A percentile compares a stretch with the other conserved stretches of the same genome.
Conservation (phyloP, 1,140 invertebrate genomes). For the Diabrotica virgifera region DNA sequence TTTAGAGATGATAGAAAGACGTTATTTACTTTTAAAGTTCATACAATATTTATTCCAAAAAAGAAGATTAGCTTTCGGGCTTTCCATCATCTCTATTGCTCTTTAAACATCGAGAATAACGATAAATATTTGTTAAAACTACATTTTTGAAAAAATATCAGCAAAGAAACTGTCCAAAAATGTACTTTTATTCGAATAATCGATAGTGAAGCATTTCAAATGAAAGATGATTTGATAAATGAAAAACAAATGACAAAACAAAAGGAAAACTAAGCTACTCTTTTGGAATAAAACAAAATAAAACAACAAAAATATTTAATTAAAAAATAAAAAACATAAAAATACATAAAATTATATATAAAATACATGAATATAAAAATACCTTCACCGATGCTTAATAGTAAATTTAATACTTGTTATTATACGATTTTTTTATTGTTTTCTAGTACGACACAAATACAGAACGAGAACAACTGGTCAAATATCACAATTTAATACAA, state of each 20-base stretch:
- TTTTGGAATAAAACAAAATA: background rate
- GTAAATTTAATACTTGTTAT: background rate
- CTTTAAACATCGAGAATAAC: no score
- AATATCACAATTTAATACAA: no score
- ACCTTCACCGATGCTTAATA: background rate
- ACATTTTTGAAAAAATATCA: no score
- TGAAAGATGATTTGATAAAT: background rate
- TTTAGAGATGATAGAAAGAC: background rate
- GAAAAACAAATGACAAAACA: background rate
- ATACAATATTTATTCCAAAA: background rate
- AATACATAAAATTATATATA: background rate
- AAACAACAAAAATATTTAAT: conserved; percentile 1
- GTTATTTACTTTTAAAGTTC: background rate
- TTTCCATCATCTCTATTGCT: background rate
- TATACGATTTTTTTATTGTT: no score
- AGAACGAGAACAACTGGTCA: no score
- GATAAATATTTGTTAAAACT: no score
- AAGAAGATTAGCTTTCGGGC: background rate
- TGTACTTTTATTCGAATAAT: background rate
- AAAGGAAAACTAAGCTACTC: background rate
- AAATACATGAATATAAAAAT: background rate
- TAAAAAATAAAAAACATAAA: background rate
- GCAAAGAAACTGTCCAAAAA: background rate
- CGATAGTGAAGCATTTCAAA: background rate
- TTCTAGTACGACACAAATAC: no score